A percentile compares a stretch with the other conserved stretches of the same genome.
phyloP scores from a whole-genome alignment of 2,888 invertebrate genomes.

The Pocota personata region DNA sequence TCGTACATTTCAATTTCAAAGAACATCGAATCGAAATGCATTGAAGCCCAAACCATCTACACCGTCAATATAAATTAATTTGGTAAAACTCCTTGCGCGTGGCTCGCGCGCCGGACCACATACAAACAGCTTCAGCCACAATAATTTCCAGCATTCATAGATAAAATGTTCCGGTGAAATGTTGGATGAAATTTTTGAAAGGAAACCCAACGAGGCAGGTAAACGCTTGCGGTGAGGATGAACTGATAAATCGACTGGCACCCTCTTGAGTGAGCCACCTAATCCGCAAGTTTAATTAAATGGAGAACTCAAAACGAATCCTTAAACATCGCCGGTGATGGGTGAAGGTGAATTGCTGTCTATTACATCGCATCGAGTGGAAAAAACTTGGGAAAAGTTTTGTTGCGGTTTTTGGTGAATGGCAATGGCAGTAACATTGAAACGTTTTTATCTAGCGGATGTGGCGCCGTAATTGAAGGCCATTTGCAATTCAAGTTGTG shows the following conservation, averaged over 20 bases:
- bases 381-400: neutral
- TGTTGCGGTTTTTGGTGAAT: neutral
- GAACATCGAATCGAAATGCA: neutral
- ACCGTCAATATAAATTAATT: slow-evolving; percentile 15
- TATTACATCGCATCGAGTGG: neutral
- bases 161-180: neutral
- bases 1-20: neutral
- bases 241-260: slow-evolving; percentile 5
- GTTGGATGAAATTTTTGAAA: neutral
- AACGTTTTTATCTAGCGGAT: neutral
- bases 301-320: neutral
- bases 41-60: neutral
- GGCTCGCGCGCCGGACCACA: neutral
- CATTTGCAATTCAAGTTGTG: slow-evolving; percentile 23
- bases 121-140: neutral
- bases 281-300: slow-evolving; percentile 17
- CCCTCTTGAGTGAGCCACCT: neutral
- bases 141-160: neutral
- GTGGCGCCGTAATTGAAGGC: neutral
- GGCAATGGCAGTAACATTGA: neutral
- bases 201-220: neutral
- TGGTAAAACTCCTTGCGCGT: neutral
- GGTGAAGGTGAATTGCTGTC: neutral
- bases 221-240: neutral
- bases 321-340: neutral